A percentile compares a stretch with the other conserved stretches of the same genome.
These are phyloP conservation scores for Syrrhaptes paradoxus DNA, from an alignment of 2,113 vertebrate species.

Conservation along the genomic window DNA sequence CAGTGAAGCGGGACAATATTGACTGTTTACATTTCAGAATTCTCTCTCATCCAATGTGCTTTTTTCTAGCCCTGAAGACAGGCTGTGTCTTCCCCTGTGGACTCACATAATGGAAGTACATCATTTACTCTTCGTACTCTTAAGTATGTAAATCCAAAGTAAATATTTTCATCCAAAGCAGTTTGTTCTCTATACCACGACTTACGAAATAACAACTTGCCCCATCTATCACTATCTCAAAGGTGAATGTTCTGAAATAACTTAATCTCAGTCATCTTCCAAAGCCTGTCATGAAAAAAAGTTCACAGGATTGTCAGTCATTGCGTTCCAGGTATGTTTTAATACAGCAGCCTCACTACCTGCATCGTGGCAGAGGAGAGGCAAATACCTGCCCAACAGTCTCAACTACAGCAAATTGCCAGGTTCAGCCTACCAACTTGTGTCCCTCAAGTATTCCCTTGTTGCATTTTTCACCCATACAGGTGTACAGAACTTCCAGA, in stretches of 20 bases:
- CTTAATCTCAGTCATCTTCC: not conserved
- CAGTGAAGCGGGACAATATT: rapidly evolving
- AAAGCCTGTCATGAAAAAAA: not conserved
- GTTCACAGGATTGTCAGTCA: not conserved
- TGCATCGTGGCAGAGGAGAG: not conserved
- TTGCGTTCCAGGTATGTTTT: not conserved
- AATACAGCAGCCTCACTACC: not conserved
- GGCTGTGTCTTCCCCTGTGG: not conserved
- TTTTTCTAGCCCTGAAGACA: not conserved
- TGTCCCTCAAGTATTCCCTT: not conserved
- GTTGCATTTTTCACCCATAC: not conserved
- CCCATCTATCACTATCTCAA: not conserved
- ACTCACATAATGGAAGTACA: not conserved
- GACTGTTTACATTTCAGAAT: not conserved
- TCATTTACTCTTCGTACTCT: not conserved
- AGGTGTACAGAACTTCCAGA: not conserved
- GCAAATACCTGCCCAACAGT: not conserved
- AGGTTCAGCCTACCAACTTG: not conserved
- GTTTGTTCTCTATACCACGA: not conserved
- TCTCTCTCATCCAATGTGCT: not conserved
- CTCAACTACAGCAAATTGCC: not conserved
- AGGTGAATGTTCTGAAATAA: not conserved
- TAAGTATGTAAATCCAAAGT: not conserved
- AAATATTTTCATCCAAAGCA: not conserved
- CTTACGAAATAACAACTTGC: not conserved